These are phyloP conservation scores for Camponotus pennsylvanicus DNA, from an alignment of 1,140 invertebrate species.

Conservation along the genomic window DNA sequence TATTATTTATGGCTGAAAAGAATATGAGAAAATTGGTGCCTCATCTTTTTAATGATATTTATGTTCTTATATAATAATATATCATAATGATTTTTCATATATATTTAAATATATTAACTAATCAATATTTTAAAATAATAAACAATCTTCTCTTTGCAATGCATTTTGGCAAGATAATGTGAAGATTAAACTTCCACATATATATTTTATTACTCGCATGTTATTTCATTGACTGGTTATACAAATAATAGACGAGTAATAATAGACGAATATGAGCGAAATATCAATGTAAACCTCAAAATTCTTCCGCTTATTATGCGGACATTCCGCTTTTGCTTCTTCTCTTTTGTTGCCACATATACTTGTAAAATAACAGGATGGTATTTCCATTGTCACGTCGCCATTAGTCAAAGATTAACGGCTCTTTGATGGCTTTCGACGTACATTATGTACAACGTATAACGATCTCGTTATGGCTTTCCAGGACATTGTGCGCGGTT, in stretches of 20 bases:
- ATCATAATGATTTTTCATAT: no score
- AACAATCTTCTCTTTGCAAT: not conserved
- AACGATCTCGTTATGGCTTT: slow-evolving; percentile 43
- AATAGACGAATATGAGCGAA: not conserved
- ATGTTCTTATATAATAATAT: no score
- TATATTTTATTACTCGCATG: not conserved
- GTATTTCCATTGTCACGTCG: not conserved
- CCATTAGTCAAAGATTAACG: slow-evolving; percentile 21
- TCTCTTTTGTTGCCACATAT: not conserved
- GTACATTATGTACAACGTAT: slow-evolving; percentile 7
- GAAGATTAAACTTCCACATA: not conserved
- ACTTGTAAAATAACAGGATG: not conserved
- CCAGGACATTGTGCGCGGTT: slow-evolving; percentile 30
- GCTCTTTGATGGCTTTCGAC: slow-evolving; percentile 23
- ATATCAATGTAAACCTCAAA: not conserved
- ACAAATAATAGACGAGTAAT: not conserved
- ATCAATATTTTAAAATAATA: not conserved
- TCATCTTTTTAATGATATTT: no score
- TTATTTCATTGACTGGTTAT: not conserved
- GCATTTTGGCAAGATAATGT: not conserved
- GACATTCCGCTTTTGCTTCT: not conserved
- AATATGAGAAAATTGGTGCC: no score
- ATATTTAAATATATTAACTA: not conserved
- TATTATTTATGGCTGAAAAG: no score
- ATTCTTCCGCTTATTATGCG: not conserved